phyloP scores from a whole-genome alignment of 2,113 vertebrate species.

The Cephalopholis sonnerati region DNA sequence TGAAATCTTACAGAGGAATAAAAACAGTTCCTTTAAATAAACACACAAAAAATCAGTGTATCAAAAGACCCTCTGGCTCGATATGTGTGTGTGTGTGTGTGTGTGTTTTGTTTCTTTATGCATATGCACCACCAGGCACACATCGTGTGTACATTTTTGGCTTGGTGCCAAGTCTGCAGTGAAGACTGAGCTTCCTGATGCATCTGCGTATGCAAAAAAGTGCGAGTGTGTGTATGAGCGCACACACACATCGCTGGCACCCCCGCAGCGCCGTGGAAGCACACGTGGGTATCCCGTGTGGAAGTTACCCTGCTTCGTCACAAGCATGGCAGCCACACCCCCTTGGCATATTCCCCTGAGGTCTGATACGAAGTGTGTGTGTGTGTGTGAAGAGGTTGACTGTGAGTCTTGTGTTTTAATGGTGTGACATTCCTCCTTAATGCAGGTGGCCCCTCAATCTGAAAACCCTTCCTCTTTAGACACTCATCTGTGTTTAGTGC shows the following conservation, averaged over 20 bases:
- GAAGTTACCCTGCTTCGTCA: slow-evolving; percentile 69
- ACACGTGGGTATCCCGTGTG: slow-evolving; percentile 56
- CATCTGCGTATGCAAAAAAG: slow-evolving; percentile 56
- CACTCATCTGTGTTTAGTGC: slow-evolving; percentile 65
- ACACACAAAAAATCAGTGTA: not conserved
- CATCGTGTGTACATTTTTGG: slow-evolving; percentile 29
- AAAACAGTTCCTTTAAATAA: slow-evolving; percentile 17
- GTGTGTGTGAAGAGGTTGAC: slow-evolving; percentile 14
- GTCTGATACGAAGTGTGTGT: slow-evolving; percentile 60
- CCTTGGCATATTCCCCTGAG: slow-evolving; percentile 75
- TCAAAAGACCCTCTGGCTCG: slow-evolving; percentile 7
- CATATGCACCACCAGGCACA: not conserved
- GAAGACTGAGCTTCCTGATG: slow-evolving; percentile 43
- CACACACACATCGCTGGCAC: slow-evolving; percentile 36
- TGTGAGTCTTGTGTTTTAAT: slow-evolving; percentile 64
- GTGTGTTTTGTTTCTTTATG: slow-evolving; percentile 13
- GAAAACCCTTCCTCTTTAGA: slow-evolving; percentile 60
- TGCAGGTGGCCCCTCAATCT: slow-evolving; percentile 72
- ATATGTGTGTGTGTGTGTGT: not conserved
- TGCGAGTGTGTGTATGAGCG: not conserved
- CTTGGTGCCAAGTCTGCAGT: slow-evolving; percentile 53
- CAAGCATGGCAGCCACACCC: slow-evolving; percentile 71
- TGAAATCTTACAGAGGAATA: slow-evolving; percentile 17
- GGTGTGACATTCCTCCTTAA: slow-evolving; percentile 69
- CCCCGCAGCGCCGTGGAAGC: slow-evolving; percentile 53